A percentile compares a stretch with the other conserved stretches of the same genome.
Conservation (phyloP, 2,888 invertebrate genomes). For the Epinotia demarniana region DNA sequence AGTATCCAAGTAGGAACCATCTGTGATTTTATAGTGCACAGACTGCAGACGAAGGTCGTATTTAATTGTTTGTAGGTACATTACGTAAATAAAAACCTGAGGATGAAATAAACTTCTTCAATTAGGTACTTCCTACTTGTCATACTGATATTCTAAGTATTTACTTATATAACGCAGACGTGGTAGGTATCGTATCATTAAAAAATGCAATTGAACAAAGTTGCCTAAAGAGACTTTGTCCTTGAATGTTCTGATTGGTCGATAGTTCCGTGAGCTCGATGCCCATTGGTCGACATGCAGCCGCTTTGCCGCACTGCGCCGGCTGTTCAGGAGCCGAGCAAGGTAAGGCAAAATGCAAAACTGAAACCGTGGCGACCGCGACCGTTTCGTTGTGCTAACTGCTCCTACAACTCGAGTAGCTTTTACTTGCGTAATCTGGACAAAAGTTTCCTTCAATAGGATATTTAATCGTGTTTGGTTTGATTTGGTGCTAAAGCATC, state of each 20-base stretch:
- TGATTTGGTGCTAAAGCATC: not conserved
- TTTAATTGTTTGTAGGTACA: not conserved
- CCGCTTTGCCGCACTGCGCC: slow-evolving; percentile 40
- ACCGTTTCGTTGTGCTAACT: not conserved
- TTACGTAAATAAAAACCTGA: not conserved
- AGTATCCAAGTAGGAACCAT: too few relatives aligned
- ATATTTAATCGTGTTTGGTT: not conserved
- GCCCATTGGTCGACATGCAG: slow-evolving; percentile 22
- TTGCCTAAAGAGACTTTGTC: slow-evolving; percentile 13
- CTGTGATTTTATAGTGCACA: not conserved
- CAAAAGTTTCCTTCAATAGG: not conserved
- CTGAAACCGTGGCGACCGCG: slow-evolving; percentile 12
- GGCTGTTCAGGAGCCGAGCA: slow-evolving; percentile 27
- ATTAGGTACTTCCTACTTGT: not conserved
- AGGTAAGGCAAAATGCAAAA: slow-evolving; percentile 20
- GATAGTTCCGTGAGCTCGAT: slow-evolving; percentile 20
- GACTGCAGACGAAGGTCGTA: not conserved
- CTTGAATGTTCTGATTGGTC: slow-evolving; percentile 38
- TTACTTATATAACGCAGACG: not conserved
- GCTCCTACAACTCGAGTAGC: not conserved
- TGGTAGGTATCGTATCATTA: not conserved
- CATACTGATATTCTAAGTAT: not conserved
- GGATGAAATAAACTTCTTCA: not conserved
- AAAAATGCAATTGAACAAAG: slow-evolving; percentile 18
- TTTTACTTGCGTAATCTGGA: not conserved